Percentiles rank a stretch among this genome's conserved stretches.
These are phyloP conservation scores for Diprion similis DNA, from an alignment of 1,140 invertebrate genomes.

Conservation along the genomic window DNA sequence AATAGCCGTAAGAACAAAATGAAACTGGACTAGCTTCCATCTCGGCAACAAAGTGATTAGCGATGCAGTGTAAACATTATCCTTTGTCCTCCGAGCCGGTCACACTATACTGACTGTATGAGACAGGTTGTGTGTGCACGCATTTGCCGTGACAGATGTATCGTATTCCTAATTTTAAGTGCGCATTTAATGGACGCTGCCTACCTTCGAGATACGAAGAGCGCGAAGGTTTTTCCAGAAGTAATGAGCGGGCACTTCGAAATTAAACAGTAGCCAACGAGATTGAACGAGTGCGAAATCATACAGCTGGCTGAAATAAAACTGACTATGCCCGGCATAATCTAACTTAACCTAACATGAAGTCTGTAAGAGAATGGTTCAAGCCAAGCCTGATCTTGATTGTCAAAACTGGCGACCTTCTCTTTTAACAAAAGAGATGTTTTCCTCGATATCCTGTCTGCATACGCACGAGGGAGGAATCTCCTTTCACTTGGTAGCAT, in stretches of 20 bases:
- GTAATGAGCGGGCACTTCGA: background rate
- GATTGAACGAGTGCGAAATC: no score
- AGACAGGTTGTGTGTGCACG: background rate
- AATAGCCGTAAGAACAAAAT: background rate
- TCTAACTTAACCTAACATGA: no score
- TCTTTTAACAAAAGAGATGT: constrained; percentile 1
- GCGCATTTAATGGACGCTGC: background rate
- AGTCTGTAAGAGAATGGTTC: background rate
- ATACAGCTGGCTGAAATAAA: no score
- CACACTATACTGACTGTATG: no score
- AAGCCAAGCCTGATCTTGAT: background rate
- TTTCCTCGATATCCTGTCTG: background rate
- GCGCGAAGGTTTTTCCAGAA: background rate
- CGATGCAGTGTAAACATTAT: background rate
- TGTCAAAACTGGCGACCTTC: background rate
- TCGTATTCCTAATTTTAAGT: background rate
- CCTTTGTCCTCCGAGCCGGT: background rate
- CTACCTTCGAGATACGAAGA: background rate
- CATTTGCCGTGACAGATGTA: background rate
- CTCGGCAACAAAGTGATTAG: background rate
- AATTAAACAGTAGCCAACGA: background rate
- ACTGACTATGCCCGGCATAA: no score
- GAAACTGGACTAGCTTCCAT: background rate
- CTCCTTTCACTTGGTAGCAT: constrained; percentile 2
- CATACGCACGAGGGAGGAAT: background rate